Percentiles rank a stretch among this genome's conserved stretches.
Evolutionary conservation across 2,113 vertebrate species (phyloP).

Genomic region (Trematocara unimaculatum): DNA sequence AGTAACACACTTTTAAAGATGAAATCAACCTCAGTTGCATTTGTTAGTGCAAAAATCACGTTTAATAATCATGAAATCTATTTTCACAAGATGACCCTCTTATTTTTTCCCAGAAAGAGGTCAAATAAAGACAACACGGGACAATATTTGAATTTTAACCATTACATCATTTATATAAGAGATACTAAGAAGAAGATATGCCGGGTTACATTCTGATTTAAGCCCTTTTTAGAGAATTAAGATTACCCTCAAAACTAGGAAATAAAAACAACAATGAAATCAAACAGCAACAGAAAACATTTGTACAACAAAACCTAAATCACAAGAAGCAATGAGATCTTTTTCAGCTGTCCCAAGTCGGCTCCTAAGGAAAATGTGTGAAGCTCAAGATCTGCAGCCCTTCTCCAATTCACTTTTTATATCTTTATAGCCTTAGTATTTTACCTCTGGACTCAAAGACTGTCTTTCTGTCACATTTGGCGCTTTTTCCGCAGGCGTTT

Average conservation of each 20-base stretch:
- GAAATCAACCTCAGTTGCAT: not conserved
- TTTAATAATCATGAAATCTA: not conserved
- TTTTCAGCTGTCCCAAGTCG: not conserved
- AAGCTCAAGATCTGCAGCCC: not conserved
- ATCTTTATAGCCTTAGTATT: not conserved
- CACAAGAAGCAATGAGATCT: not conserved
- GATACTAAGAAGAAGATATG: conserved; percentile 43
- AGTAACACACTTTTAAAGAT: not conserved
- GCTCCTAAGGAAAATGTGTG: not conserved
- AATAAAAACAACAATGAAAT: not conserved
- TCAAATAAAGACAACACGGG: not conserved
- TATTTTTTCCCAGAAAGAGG: not conserved
- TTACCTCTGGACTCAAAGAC: accelerated
- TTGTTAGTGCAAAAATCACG: not conserved
- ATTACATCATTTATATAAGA: conserved; percentile 38
- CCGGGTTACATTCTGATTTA: conserved; percentile 61
- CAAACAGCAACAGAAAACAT: not conserved
- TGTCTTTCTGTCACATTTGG: not conserved
- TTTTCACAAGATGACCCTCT: not conserved
- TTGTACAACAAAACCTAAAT: not conserved
- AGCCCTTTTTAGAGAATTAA: conserved; percentile 60
- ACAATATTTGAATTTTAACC: conserved; percentile 15
- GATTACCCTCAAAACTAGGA: not conserved
- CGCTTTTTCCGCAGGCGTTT: not conserved
- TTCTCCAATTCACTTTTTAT: not conserved